Percentiles rank a stretch among this genome's conserved stretches.
phyloP scores from a whole-genome alignment of 2,113 vertebrate species.

The Thamnophis sirtalis region DNA sequence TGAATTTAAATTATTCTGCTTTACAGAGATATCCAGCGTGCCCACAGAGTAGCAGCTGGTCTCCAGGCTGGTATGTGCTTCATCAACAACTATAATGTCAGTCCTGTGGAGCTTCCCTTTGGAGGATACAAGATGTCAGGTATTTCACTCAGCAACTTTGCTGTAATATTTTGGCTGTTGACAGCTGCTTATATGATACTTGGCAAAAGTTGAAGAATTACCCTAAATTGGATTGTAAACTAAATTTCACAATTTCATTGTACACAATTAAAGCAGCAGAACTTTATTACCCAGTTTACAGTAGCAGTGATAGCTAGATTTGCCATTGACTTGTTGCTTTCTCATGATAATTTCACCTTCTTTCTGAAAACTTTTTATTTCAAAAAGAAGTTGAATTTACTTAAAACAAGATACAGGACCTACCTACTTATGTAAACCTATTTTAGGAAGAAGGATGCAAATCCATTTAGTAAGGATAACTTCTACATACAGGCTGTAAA shows the following conservation, averaged over 20 bases:
- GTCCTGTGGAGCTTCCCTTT: constrained; percentile 86
- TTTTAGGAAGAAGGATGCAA: too few relatives aligned
- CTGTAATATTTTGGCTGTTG: neutral
- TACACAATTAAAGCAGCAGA: neutral
- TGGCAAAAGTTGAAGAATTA: neutral
- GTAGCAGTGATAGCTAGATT: neutral
- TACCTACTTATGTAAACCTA: neutral
- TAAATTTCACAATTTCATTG: neutral
- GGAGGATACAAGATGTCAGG: constrained; percentile 96
- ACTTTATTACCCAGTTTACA: neutral
- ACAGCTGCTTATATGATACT: neutral
- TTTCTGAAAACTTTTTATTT: neutral
- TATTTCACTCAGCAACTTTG: constrained; percentile 50
- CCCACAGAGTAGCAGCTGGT: constrained; percentile 84
- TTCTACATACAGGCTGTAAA: neutral
- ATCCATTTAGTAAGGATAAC: neutral
- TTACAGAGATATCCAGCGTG: constrained; percentile 86
- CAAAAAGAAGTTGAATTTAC: neutral
- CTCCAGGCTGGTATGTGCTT: constrained; percentile 91
- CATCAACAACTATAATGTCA: constrained; percentile 94
- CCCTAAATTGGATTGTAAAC: neutral
- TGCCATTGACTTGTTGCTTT: neutral
- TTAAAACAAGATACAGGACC: neutral
- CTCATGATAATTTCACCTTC: neutral
- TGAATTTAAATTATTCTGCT: constrained; percentile 18